Conservation (phyloP, 2,888 invertebrate species). For the Morpho achilles region DNA sequence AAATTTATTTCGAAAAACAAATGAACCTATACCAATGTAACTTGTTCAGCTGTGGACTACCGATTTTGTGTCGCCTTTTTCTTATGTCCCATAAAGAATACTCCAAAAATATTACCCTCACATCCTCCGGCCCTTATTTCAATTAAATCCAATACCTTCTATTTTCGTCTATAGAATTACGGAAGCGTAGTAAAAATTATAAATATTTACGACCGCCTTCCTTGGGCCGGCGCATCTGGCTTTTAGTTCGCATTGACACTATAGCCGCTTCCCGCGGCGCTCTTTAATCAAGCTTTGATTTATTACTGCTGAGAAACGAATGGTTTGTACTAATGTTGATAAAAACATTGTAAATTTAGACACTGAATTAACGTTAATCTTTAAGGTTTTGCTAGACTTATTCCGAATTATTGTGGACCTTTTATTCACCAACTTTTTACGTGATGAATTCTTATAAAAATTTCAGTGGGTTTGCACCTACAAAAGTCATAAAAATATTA, state of each 20-base stretch:
- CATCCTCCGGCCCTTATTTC: slow-evolving; percentile 12
- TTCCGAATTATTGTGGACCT: no score
- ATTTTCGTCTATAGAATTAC: slow-evolving; percentile 37
- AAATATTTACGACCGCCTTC: slow-evolving; percentile 51
- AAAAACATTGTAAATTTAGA: no score
- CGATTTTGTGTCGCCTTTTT: no score
- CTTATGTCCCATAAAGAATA: slow-evolving; percentile 1
- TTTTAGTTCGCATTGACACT: slow-evolving; percentile 19
- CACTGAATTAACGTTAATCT: neutral
- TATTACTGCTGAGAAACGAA: slow-evolving; percentile 5
- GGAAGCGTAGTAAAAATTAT: slow-evolving; percentile 57
- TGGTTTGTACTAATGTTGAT: neutral
- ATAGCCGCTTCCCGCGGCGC: slow-evolving; percentile 20
- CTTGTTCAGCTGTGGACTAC: no score
- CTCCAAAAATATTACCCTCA: neutral
- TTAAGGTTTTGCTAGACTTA: neutral
- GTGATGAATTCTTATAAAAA: no score
- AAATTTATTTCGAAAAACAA: no score
- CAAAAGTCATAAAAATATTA: no score
- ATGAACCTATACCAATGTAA: no score
- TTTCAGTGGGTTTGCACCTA: no score
- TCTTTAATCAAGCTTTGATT: slow-evolving; percentile 18
- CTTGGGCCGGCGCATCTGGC: slow-evolving; percentile 31
- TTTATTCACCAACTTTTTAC: no score
- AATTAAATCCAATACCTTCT: slow-evolving; percentile 22